Evolutionary conservation across 1,140 invertebrate genomes (phyloP).

Genomic region (Hyphantria cunea): DNA sequence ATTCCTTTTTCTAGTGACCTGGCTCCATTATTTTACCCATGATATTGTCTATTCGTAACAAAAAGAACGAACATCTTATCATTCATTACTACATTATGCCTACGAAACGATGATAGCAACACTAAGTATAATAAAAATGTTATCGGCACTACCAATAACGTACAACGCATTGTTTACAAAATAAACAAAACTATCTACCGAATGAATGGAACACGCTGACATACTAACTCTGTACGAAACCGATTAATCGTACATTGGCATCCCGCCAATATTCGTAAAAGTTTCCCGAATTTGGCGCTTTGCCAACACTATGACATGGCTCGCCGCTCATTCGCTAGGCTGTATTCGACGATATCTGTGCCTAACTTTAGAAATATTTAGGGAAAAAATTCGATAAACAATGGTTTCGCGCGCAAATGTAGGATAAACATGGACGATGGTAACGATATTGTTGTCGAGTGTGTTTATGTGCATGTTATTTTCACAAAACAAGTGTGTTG

Average conservation of each 20-base stretch:
- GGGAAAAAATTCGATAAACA: slow-evolving; percentile 42
- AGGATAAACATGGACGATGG: slow-evolving; percentile 73
- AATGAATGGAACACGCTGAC: slow-evolving; percentile 42
- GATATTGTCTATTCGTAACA: background rate
- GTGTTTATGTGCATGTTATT: slow-evolving; percentile 52
- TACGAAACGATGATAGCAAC: slow-evolving; percentile 15
- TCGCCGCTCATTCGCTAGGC: slow-evolving; percentile 49
- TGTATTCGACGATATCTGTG: slow-evolving; percentile 40
- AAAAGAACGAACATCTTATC: too few species aligned
- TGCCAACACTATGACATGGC: slow-evolving; percentile 55
- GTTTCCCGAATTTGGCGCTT: slow-evolving; percentile 43
- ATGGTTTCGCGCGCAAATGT: slow-evolving; percentile 61
- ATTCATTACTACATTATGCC: too few species aligned
- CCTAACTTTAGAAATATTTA: slow-evolving; percentile 42
- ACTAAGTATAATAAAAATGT: slow-evolving; percentile 22
- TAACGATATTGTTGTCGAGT: slow-evolving; percentile 46
- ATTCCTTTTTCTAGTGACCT: too few species aligned
- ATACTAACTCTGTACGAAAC: slow-evolving; percentile 32
- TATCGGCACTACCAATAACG: slow-evolving; percentile 37
- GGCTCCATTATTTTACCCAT: too few species aligned
- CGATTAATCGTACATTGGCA: slow-evolving; percentile 34
- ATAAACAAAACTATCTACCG: slow-evolving; percentile 38
- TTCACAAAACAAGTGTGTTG: slow-evolving; percentile 25
- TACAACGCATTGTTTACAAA: slow-evolving; percentile 59
- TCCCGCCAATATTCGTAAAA: slow-evolving; percentile 25